Evolutionary conservation across 2,797 vertebrate species (phyloP).

Genomic region (Monodelphis domestica): DNA sequence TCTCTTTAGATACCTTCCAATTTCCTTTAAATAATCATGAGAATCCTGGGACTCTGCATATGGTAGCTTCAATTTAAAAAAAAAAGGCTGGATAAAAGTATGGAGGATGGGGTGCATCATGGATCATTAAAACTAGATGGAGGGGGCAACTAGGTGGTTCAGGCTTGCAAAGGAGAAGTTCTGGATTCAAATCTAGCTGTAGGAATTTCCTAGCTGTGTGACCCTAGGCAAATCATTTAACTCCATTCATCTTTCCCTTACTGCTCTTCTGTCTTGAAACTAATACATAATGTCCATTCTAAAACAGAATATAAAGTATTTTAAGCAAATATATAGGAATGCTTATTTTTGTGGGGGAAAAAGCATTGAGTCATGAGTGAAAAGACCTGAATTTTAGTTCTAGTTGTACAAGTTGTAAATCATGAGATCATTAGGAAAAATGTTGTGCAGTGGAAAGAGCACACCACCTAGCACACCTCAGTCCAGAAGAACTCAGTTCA

Average conservation of each 20-base stretch:
- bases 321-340: too few relatives aligned
- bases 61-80: neutral
- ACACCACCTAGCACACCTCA: too few relatives aligned
- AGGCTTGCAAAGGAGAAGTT: too few relatives aligned
- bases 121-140: neutral
- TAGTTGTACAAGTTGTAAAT: neutral
- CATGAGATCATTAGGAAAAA: neutral
- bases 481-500: neutral
- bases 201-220: too few relatives aligned
- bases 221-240: too few relatives aligned
- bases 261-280: too few relatives aligned
- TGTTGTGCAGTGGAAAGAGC: neutral
- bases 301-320: too few relatives aligned
- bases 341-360: neutral
- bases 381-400: neutral
- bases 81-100: neutral
- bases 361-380: neutral
- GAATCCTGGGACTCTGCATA: neutral
- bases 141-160: too few relatives aligned
- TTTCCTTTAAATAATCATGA: neutral
- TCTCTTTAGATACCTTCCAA: neutral
- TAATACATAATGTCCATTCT: too few relatives aligned
- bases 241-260: too few relatives aligned
- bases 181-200: too few relatives aligned
- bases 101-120: neutral